Base-by-base conservation (phyloP, 2,797 vertebrate species). In the Neoniphon sammara region DNA sequence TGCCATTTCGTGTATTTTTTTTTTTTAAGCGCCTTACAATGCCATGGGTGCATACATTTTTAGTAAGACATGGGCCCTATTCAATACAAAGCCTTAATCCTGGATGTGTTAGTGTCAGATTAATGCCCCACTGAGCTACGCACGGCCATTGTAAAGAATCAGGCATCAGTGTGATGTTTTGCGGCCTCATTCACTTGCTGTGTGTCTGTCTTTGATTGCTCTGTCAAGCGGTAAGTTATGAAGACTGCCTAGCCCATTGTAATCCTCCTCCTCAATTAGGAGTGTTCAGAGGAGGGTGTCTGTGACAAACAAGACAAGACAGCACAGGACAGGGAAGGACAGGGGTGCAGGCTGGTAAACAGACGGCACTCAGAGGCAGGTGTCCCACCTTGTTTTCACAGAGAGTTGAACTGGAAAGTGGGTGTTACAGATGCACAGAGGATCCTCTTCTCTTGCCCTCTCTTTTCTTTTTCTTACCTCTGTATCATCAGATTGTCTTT, bases 171-270 rank as follows among this genome's bases (percentile, higher is more conserved):
- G 20, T 27, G 36, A 55, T 42, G 52, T 18, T 12, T 27, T 55
- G 50, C 23, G 31, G 61, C 44, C 27, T 23, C 25, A 18, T 27
- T 67, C 23, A 57, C 23, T 12, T 17, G 21, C 34, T 39, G 34
- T n/a, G 53, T 53, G 42, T 27, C 21, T 21, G 52, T 53, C 23
- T 55, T 44, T 27, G 23, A 44, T 44, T 46, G 65, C 23, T 55
- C 52, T 15, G 65, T 56, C 65, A 56, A 67, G 65, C 21, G 36
- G 65, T 44, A 17, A 53, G 49, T 66, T 54, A 66, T 66, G 25
- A 67, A 30, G 53, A 12, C 4, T 14, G 52, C 65, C 53, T 8
- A 3, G 46, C 17, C 15, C 34, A 7, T 66, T 55, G 64, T 55
- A 10, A 55, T 55, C 64, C 10, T 23, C 17, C 53, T 9, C 52